Evolutionary conservation across 2,888 invertebrate genomes (phyloP), one percentile per base, ranked within the genome.

Genomic region (Piscicola geometra): DNA sequence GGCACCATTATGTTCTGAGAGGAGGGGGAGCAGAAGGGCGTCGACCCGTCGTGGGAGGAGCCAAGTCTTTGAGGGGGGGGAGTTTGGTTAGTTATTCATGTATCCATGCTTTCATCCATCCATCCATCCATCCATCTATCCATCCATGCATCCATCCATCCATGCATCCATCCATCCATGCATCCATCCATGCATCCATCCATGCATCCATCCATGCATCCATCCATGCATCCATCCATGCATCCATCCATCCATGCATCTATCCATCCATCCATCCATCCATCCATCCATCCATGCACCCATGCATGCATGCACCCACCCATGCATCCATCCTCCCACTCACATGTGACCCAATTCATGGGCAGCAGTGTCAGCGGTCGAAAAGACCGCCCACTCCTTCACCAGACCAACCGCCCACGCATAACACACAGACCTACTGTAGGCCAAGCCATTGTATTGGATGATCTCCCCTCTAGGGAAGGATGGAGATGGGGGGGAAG

Each of bases 341-440:
- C 41, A 74, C 9, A 74, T 60, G 56, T 41, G 68, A 28, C 68
- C 32, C 18, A 35, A 18, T 32, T 32, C 33, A 68, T 68, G 68
- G 12, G 36, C 36, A 18, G 9, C 32, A 21, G 68, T 35, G 68
- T 68, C 68, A 32, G 68, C 68, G 2, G 36, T 68, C 3, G 30
- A 5, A 68, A 35, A 68, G 9, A 68, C 3, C 3, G 33, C 21
- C 18, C 21, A 35, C 33, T 68, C 33, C n/a, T 68, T 33, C 30
- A 33, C 3, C 25, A 56, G 33, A 1, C 9, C 71, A 0, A 72
- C 72, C 18, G 30, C 33, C 28, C 56, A 15, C n/a, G 32, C 21
- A 25, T 30, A 50, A 30, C 41, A 50, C 5, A 35, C 41, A 30
- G 60, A 52, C 33, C 56, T 5, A 25, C 30, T 41, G 50, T 64